Evolutionary conservation across 35 echinoderm and acorn worm species (phyloP), one percentile per base, ranked within the genome.

Genomic region (Hemicentrotus pulcherrimus): DNA sequence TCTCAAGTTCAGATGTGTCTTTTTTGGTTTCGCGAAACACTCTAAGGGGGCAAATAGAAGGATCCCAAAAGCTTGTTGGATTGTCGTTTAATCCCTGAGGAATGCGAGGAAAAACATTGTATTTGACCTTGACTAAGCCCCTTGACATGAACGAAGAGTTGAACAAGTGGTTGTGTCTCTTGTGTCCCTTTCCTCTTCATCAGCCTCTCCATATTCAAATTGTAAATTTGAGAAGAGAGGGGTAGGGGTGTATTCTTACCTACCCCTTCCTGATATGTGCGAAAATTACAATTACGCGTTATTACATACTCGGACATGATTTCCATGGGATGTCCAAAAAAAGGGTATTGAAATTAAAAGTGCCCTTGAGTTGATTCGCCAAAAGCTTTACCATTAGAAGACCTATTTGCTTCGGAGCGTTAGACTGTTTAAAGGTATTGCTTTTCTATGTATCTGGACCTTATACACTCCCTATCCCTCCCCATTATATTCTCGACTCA

Each of bases 1-100:
- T 90, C 32, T 45, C 88, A 90, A 45, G 88, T 90, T 47, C 32
- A 90, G 46, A 32, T 32, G 32, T 33, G 88, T 47, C 32, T 19
- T 88, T 88, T 88, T 90, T 90, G 15, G 88, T 90, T 47, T 90
- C 88, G 14, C 32, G n/a, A 16, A 90, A 41, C 88, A 90, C 88
- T 90, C 88, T 33, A 45, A 45, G 88, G 88, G 88, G 88, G 88
- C n/a, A 90, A 90, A 90, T 46, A 90, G 18, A 41, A 90, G 88
- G 32, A 90, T 33, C 32, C 31, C 24, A 24, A 47, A 47, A 90
- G 32, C 88, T 90, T 12, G 32, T 15, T 15, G 88, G 88, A 90
- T 90, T 90, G 88, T 4, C 46, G 88, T 90, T 33, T 90, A 90
- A 90, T 90, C 88, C 88, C 88, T 6, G 9, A 32, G 88, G 88